phyloP scores from a whole-genome alignment of 2,797 vertebrate genomes.

The Pagetopsis macropterus region DNA sequence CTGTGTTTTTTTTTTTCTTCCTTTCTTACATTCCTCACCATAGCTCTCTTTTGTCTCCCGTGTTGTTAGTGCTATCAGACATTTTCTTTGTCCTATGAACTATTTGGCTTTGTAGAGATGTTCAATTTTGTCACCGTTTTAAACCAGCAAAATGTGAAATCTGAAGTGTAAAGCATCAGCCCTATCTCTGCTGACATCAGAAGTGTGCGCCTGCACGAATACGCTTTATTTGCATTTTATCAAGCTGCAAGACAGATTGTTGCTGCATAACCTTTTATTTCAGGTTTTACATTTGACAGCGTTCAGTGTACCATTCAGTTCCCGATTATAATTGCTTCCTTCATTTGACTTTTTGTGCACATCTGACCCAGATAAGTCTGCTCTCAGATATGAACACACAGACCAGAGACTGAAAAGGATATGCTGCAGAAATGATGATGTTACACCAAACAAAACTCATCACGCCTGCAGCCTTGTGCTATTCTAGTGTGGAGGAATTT shows the following conservation, averaged over 20 bases:
- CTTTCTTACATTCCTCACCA: conserved; percentile 45
- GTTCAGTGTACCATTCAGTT: conserved; percentile 2
- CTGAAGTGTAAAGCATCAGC: background rate
- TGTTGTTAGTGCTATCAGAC: conserved; percentile 26
- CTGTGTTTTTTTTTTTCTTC: conserved; percentile 12
- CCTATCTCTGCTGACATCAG: background rate
- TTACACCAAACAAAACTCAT: conserved; percentile 23
- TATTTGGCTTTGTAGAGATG: conserved; percentile 25
- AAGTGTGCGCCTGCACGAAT: conserved; percentile 2
- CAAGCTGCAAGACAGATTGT: background rate
- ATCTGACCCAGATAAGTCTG: conserved; percentile 32
- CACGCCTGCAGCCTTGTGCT: conserved; percentile 38
- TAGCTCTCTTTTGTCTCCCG: conserved; percentile 49
- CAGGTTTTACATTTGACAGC: background rate
- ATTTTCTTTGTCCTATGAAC: conserved; percentile 27
- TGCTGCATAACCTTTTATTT: conserved; percentile 24
- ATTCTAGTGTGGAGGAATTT: conserved; percentile 59
- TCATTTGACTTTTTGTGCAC: conserved; percentile 14
- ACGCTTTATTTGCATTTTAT: background rate
- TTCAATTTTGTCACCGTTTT: conserved; percentile 13
- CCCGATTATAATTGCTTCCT: background rate
- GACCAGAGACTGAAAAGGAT: conserved; percentile 21
- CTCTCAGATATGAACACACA: conserved; percentile 35
- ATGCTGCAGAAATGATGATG: conserved; percentile 24
- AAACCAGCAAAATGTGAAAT: conserved; percentile 1